These are phyloP conservation scores for Oryzias melastigma DNA, from an alignment of 2,113 vertebrate genomes.

Conservation along the genomic window DNA sequence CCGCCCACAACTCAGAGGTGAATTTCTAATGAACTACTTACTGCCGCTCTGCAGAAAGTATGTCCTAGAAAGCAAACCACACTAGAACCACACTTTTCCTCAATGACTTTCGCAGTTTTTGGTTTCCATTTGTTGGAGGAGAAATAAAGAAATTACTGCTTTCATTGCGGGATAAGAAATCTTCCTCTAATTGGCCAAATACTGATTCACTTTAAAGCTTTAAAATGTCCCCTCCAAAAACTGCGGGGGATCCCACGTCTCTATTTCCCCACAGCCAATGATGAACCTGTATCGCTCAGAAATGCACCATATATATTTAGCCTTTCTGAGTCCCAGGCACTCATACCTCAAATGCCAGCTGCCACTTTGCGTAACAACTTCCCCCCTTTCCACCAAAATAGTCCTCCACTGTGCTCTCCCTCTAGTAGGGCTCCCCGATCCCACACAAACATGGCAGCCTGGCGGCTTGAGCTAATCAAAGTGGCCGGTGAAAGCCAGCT, in stretches of 20 bases:
- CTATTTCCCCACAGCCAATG: slow-evolving; percentile 11
- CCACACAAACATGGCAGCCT: slow-evolving; percentile 40
- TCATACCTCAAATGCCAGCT: slow-evolving; percentile 61
- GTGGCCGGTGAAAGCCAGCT: slow-evolving; percentile 14
- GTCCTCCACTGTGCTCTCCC: slow-evolving; percentile 32
- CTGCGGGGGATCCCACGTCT: slow-evolving; percentile 16
- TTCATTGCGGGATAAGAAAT: neutral
- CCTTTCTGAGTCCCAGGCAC: slow-evolving; percentile 42
- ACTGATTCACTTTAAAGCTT: neutral
- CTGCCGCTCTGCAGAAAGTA: too few relatives aligned
- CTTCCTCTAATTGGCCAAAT: neutral
- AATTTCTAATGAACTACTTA: too few relatives aligned
- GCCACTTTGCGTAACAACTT: slow-evolving; percentile 63
- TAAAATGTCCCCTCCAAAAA: neutral
- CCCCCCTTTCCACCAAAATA: slow-evolving; percentile 64
- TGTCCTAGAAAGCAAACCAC: too few relatives aligned
- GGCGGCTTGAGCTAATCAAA: slow-evolving; percentile 35
- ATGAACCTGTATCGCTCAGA: slow-evolving; percentile 31
- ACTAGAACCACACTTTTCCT: too few relatives aligned
- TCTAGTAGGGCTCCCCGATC: slow-evolving; percentile 8
- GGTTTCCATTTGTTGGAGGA: too few relatives aligned
- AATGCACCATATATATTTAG: slow-evolving; percentile 65
- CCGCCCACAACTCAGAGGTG: too few relatives aligned
- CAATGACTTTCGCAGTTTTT: too few relatives aligned
- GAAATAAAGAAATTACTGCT: too few relatives aligned